phyloP scores from a whole-genome alignment of 2,888 invertebrate species.

The Nemoura dubitans region DNA sequence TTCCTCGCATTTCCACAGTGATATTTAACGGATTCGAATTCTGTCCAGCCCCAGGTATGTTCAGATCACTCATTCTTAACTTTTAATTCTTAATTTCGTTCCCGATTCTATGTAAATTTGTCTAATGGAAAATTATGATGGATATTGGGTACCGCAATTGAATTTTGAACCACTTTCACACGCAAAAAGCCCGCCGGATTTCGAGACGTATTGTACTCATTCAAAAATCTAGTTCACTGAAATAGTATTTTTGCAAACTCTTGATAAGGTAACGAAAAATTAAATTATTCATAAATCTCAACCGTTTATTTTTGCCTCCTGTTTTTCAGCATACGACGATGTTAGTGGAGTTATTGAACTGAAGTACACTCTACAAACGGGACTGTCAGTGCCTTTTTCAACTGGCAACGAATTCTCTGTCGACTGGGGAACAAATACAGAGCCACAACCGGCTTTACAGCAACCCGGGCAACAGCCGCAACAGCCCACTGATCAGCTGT shows the following conservation, averaged over 20 bases:
- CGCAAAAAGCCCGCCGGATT: too few relatives aligned
- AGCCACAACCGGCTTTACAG: not conserved
- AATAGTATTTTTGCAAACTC: too few relatives aligned
- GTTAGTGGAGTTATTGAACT: constrained; percentile 7
- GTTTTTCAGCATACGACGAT: constrained; percentile 25
- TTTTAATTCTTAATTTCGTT: too few relatives aligned
- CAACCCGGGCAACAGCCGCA: not conserved
- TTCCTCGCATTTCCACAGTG: constrained; percentile 9
- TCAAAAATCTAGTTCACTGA: too few relatives aligned
- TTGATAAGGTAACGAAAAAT: not conserved
- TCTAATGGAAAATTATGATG: too few relatives aligned
- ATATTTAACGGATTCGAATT: constrained; percentile 7
- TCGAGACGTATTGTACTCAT: too few relatives aligned
- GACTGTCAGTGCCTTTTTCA: not conserved
- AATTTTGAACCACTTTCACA: too few relatives aligned
- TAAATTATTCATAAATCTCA: not conserved
- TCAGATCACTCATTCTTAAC: not conserved
- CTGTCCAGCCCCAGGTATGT: constrained; percentile 14
- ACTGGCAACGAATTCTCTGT: constrained; percentile 30
- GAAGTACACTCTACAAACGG: constrained; percentile 18
- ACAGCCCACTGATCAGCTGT: not conserved
- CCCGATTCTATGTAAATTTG: too few relatives aligned
- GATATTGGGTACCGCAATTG: too few relatives aligned
- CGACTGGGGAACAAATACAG: not conserved
- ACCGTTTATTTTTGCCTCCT: too few relatives aligned